Conservation (phyloP, 1,140 invertebrate genomes). For the Tetramorium parvispinum region DNA sequence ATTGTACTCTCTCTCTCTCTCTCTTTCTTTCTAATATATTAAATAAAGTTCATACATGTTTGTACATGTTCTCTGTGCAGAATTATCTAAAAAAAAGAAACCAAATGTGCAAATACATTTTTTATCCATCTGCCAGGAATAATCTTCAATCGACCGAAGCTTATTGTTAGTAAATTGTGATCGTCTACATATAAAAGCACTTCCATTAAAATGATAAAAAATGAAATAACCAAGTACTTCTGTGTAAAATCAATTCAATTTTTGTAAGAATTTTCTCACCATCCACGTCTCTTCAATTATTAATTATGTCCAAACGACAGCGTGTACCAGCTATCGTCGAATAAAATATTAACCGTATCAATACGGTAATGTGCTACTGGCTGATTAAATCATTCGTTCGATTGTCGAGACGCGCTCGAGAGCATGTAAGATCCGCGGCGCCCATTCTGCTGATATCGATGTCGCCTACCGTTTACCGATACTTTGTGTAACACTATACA, state of each 20-base stretch:
- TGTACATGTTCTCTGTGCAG: not conserved
- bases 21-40: not conserved
- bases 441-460: slow-evolving; percentile 16
- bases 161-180: not conserved
- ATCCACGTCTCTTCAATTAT: not conserved
- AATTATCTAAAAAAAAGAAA: not conserved
- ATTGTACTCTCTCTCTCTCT: not conserved
- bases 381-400: slow-evolving; percentile 44
- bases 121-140: not conserved
- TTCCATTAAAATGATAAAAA: not conserved
- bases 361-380: slow-evolving; percentile 1
- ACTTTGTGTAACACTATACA: slow-evolving; percentile 30
- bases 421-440: slow-evolving; percentile 10
- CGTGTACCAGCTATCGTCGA: not conserved
- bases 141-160: not conserved
- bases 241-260: not conserved
- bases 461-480: slow-evolving; percentile 46
- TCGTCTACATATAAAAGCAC: not conserved
- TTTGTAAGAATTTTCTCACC: not conserved
- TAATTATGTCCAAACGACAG: not conserved
- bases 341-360: slow-evolving; percentile 36
- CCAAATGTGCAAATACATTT: not conserved
- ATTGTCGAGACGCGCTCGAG: slow-evolving; percentile 19
- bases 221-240: not conserved
- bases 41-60: not conserved